phyloP scores from a whole-genome alignment of 2,888 invertebrate genomes.

The Coenonympha arcania region DNA sequence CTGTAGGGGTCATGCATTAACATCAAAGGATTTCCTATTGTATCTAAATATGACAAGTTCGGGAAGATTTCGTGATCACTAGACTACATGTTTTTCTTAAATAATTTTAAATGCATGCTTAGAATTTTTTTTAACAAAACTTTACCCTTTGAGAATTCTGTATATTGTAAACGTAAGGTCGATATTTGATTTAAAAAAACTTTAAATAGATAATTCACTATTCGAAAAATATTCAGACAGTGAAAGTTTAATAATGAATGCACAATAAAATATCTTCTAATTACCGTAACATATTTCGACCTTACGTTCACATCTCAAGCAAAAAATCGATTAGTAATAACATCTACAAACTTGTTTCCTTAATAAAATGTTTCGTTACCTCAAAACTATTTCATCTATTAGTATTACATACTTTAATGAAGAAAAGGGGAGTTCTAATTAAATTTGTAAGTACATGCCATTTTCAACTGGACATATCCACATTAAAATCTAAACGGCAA shows the following conservation, averaged over 20 bases:
- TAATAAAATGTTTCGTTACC: not conserved
- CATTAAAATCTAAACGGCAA: constrained; percentile 2
- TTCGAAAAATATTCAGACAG: not conserved
- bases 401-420: not conserved
- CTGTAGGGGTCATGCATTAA: constrained; percentile 16
- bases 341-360: constrained; percentile 5
- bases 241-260: too few relatives aligned
- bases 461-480: constrained; percentile 10
- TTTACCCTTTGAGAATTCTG: constrained; percentile 6
- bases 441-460: constrained; percentile 20
- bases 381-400: not conserved
- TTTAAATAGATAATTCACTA: not conserved
- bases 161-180: constrained; percentile 9
- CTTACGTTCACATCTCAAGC: constrained; percentile 11
- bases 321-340: constrained; percentile 6
- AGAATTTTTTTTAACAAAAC: constrained; percentile 2
- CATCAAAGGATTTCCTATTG: constrained; percentile 10
- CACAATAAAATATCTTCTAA: too few relatives aligned
- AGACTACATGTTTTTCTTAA: constrained; percentile 10
- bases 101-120: constrained; percentile 20
- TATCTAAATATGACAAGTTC: constrained; percentile 14
- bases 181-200: not conserved
- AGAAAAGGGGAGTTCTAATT: constrained; percentile 1
- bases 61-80: constrained; percentile 8
- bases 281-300: not conserved